Evolutionary conservation across 2,888 invertebrate species (phyloP), one percentile per base, ranked within the genome.

Genomic region (Rhagium mordax): DNA sequence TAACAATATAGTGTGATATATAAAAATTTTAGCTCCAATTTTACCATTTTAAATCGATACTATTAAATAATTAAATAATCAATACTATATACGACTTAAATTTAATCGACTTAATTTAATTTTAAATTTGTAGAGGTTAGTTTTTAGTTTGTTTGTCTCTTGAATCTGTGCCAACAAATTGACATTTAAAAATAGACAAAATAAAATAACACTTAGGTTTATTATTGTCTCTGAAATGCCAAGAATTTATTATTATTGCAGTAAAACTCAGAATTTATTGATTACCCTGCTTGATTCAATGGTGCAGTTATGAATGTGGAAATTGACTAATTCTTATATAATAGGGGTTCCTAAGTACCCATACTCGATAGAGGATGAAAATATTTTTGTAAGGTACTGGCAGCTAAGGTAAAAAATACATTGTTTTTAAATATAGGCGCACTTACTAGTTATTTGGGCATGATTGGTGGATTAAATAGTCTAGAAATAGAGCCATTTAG

Each of bases 1-100:
- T 62, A 75, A 76, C 78, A 74, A 75, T 70, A 77, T 71, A 74
- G 79, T 78, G 81, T 81, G 80, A 81, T 79, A 78, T 71, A 66
- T 61, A 61, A 59, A 67, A 68, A 70, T 51, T 60, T n/a, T 61
- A 20, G 16, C 41, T 73, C 65, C 53, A 60, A 64, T 71, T 73
- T 72, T 70, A 61, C 57, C 55, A 70, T 57, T 57, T n/a, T 48
- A 61, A 48, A 62, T 55, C 47, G 51, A 57, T 76, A 70, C 72
- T 71, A 67, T 67, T 47, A 57, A 67, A 57, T 67, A 67, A 57
- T 67, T 57, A n/a, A n/a, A 47, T 53, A 53, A 65, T 51, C 51
- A 18, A 18, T 51, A 20, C 7, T 29, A 33, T 21, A 65, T 33
- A 20, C 53, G 51, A 33, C 15, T 57, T 41, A 15, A 57, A 24